Evolutionary conservation across 2,113 vertebrate genomes (phyloP).

Genomic region (Ptychochromis oligacanthus): DNA sequence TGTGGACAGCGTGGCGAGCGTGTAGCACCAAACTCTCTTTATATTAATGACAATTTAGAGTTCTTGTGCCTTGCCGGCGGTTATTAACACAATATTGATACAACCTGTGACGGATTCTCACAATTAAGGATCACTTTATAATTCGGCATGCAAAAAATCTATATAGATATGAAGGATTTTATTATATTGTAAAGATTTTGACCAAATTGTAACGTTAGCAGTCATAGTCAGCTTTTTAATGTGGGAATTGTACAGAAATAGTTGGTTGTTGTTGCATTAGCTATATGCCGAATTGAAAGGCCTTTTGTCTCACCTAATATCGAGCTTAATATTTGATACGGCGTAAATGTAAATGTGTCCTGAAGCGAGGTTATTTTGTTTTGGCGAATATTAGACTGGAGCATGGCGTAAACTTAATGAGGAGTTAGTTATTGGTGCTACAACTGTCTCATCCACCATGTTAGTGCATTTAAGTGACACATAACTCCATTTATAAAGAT

Average conservation of each 20-base stretch:
- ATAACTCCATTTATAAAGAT: background rate
- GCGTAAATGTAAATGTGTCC: background rate
- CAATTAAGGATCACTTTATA: background rate
- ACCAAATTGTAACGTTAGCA: background rate
- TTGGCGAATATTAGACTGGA: background rate
- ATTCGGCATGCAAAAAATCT: background rate
- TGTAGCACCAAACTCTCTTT: background rate
- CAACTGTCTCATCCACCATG: background rate
- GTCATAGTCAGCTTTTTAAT: background rate
- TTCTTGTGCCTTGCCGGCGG: fast-evolving
- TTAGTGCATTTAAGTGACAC: background rate
- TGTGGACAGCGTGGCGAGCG: background rate
- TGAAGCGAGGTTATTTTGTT: background rate
- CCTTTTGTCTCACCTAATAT: background rate
- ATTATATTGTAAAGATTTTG: background rate
- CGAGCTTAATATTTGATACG: background rate
- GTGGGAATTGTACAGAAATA: background rate
- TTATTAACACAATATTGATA: fast-evolving
- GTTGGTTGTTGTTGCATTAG: fast-evolving
- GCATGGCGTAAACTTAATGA: background rate
- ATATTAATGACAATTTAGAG: background rate
- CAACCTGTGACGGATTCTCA: fast-evolving
- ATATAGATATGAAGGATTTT: background rate
- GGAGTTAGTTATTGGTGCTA: background rate
- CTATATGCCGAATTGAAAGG: background rate